Evolutionary conservation across 2,888 invertebrate genomes (phyloP).

Genomic region (Polymixis lichenea): DNA sequence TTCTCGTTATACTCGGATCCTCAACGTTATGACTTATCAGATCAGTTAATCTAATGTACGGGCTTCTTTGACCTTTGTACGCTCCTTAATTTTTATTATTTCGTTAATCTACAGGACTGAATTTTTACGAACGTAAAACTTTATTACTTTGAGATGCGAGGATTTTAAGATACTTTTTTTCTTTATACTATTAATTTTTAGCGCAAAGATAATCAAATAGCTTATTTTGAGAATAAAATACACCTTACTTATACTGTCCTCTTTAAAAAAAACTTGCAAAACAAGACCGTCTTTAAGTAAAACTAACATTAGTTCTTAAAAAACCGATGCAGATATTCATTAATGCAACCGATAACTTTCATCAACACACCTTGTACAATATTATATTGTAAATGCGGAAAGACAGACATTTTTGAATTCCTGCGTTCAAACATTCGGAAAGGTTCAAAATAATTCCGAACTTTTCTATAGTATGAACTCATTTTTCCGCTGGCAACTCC

Average conservation of each 20-base stretch:
- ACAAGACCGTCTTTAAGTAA: not conserved
- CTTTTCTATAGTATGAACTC: constrained; percentile 57
- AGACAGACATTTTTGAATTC: constrained; percentile 39
- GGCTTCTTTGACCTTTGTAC: constrained; percentile 13
- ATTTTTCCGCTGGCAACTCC: constrained; percentile 47
- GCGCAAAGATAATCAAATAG: not conserved
- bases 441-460: constrained; percentile 38
- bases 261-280: not conserved
- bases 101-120: not conserved
- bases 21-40: constrained; percentile 50
- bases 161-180: not conserved
- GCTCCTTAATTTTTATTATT: constrained; percentile 47
- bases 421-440: too few species aligned
- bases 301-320: not conserved
- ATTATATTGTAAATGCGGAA: constrained; percentile 8
- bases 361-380: not conserved
- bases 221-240: not conserved
- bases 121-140: not conserved
- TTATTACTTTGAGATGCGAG: not conserved
- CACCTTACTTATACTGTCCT: not conserved
- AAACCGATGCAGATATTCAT: too few species aligned
- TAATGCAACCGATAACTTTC: not conserved
- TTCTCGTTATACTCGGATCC: constrained; percentile 14
- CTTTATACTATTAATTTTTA: not conserved
- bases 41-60: constrained; percentile 54